Evolutionary conservation across 1,140 invertebrate species (phyloP).

Genomic region (Cydia fagiglandana): DNA sequence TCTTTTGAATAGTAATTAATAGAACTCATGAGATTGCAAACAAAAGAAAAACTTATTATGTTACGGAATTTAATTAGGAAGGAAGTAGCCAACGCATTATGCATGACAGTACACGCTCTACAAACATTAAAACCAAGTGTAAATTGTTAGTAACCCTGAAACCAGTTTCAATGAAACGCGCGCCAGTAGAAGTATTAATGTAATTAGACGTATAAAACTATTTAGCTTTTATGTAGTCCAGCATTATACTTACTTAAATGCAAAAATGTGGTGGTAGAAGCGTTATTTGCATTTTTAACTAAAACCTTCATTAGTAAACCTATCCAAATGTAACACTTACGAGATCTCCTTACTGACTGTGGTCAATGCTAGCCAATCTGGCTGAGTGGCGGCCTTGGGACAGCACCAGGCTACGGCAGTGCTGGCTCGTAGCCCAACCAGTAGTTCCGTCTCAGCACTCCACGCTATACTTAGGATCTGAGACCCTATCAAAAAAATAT

Average conservation of each 20-base stretch:
- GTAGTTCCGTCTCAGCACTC: slow-evolving; percentile 70
- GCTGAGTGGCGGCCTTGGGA: slow-evolving; percentile 60
- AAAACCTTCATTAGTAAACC: too few relatives aligned
- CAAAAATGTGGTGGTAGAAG: too few relatives aligned
- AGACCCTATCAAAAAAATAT: slow-evolving; percentile 55
- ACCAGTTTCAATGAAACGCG: neutral
- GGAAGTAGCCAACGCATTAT: slow-evolving; percentile 5
- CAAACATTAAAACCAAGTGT: neutral
- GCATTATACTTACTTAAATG: too few relatives aligned
- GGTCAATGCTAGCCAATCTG: slow-evolving; percentile 68
- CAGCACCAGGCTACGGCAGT: slow-evolving; percentile 73
- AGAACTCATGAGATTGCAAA: neutral
- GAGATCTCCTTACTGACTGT: slow-evolving; percentile 70
- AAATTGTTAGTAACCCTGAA: neutral
- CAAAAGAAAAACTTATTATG: neutral
- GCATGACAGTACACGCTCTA: neutral
- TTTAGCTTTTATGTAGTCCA: too few relatives aligned
- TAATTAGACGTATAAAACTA: neutral
- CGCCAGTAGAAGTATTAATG: neutral
- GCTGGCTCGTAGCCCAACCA: slow-evolving; percentile 70
- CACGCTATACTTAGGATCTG: slow-evolving; percentile 74
- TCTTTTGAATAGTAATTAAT: neutral
- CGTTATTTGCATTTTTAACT: too few relatives aligned
- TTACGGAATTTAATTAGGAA: neutral
- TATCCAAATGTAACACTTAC: slow-evolving; percentile 45